Evolutionary conservation across 1,140 invertebrate species (phyloP).

Genomic region (Epicauta chinensis): DNA sequence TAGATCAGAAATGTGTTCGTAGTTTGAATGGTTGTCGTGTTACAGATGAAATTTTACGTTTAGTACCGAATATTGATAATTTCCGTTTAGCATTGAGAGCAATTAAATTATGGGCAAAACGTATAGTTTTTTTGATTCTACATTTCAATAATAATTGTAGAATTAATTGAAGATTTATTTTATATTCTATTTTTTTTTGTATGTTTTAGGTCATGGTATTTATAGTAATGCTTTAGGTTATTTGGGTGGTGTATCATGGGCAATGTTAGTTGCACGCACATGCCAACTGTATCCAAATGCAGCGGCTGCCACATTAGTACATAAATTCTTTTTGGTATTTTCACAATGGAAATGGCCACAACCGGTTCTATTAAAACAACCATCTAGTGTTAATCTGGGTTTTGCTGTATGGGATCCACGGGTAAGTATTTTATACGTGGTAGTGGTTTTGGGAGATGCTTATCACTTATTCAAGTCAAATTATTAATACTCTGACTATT

Average conservation of each 20-base stretch:
- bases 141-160: too few relatives aligned
- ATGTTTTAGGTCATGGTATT: conserved; percentile 77
- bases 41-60: conserved; percentile 93
- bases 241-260: conserved; percentile 98
- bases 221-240: conserved; percentile 98
- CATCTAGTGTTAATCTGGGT: conserved; percentile 78
- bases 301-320: conserved; percentile 85
- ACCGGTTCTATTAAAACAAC: conserved; percentile 91
- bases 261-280: conserved; percentile 95
- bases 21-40: conserved; percentile 97
- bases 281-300: conserved; percentile 99
- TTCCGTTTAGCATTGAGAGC: conserved; percentile 89
- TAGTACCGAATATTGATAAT: conserved; percentile 93
- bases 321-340: conserved; percentile 98
- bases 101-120: conserved; percentile 92
- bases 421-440: conserved; percentile 47
- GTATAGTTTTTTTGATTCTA: too few relatives aligned
- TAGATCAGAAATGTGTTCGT: conserved; percentile 93
- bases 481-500: too few relatives aligned
- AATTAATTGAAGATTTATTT: conserved; percentile 1
- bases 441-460: background rate
- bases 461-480: background rate
- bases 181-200: conserved; percentile 24
- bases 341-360: conserved; percentile 98
- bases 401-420: conserved; percentile 95